Evolutionary conservation across 2,888 invertebrate species (phyloP).

Genomic region (Nemapogon koenigi): DNA sequence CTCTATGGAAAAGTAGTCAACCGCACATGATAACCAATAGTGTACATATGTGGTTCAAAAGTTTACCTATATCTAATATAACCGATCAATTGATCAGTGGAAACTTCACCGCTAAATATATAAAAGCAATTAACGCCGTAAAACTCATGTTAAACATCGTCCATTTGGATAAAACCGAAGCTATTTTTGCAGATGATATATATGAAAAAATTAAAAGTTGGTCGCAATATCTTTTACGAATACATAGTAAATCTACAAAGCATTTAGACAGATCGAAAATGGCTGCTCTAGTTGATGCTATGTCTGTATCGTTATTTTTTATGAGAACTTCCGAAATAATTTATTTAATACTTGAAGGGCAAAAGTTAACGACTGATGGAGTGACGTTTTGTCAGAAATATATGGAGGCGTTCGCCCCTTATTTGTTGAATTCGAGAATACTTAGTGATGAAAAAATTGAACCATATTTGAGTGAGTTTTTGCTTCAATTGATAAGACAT

Average conservation of each 20-base stretch:
- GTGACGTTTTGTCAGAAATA: conserved; percentile 22
- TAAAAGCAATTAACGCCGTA: conserved; percentile 17
- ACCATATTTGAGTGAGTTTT: conserved; percentile 17
- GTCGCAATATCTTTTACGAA: conserved; percentile 5
- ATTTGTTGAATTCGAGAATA: conserved; percentile 21
- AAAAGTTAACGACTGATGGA: conserved; percentile 14
- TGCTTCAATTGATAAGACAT: conserved; percentile 25
- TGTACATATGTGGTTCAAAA: conserved; percentile 19
- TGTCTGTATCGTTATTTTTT: conserved; percentile 23
- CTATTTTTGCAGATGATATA: conserved; percentile 1
- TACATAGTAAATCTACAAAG: conserved; percentile 7
- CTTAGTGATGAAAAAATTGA: conserved; percentile 20
- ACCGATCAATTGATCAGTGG: conserved; percentile 21
- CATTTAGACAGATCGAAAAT: conserved; percentile 15
- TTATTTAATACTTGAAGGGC: conserved; percentile 19
- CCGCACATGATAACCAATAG: conserved; percentile 13
- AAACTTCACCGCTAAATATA: conserved; percentile 16
- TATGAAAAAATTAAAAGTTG: conserved; percentile 10
- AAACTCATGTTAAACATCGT: conserved; percentile 20
- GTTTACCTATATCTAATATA: conserved; percentile 20
- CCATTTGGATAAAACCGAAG: conserved; percentile 6
- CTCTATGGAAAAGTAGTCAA: conserved; percentile 11
- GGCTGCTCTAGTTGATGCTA: conserved; percentile 22
- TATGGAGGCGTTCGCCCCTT: conserved; percentile 21
- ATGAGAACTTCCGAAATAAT: conserved; percentile 19